Conservation (phyloP, 2,113 vertebrate genomes). For the Egretta garzetta region DNA sequence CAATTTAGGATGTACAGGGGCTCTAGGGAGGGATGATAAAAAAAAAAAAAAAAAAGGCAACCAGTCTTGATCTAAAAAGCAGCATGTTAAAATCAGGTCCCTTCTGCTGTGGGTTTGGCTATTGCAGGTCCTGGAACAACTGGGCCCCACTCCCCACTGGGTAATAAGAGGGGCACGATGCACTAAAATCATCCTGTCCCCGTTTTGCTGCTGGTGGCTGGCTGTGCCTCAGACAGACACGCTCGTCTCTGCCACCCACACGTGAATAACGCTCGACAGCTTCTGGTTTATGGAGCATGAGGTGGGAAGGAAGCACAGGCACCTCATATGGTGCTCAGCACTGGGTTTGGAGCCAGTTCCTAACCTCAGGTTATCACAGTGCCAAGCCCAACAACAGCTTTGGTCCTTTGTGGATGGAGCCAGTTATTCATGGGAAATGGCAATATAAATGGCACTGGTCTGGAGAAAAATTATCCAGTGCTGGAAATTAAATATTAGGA, state of each 20-base stretch:
- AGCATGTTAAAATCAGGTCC: slow-evolving; percentile 24
- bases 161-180: slow-evolving; percentile 59
- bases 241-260: background rate
- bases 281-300: background rate
- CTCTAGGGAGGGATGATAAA: background rate
- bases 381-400: background rate
- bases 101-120: slow-evolving; percentile 73
- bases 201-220: background rate
- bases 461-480: background rate
- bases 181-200: background rate
- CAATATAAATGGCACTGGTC: background rate
- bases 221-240: background rate
- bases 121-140: slow-evolving; percentile 77
- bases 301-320: background rate
- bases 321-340: background rate
- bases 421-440: background rate
- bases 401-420: background rate
- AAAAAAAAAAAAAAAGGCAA: background rate
- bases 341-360: background rate
- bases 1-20: background rate
- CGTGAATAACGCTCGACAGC: rapidly evolving
- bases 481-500: background rate
- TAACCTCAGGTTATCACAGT: background rate
- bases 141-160: slow-evolving; percentile 73
- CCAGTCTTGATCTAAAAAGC: background rate